These are phyloP conservation scores for Busseola fusca DNA, from an alignment of 2,888 invertebrate species.

Conservation along the genomic window DNA sequence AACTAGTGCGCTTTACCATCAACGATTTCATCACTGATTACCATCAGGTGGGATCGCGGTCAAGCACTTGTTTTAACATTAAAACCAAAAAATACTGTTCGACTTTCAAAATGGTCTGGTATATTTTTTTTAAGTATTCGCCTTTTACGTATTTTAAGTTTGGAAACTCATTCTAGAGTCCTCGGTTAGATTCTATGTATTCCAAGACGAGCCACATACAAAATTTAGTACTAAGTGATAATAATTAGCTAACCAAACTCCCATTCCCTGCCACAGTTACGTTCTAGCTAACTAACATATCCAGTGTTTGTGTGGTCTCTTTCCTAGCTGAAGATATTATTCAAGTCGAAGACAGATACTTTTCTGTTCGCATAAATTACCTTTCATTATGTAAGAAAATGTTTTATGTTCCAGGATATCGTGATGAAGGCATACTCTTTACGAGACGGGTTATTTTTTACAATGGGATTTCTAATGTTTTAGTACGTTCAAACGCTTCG, in stretches of 20 bases:
- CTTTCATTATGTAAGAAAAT: constrained; percentile 83
- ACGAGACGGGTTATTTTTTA: constrained; percentile 69
- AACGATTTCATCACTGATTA: too few relatives aligned
- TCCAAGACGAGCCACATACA: not conserved
- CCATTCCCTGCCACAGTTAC: constrained; percentile 28
- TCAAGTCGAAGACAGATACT: constrained; percentile 78
- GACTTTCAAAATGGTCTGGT: not conserved
- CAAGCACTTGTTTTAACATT: too few relatives aligned
- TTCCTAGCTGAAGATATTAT: constrained; percentile 60
- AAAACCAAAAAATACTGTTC: too few relatives aligned
- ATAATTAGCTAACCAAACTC: constrained; percentile 36
- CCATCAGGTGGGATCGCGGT: too few relatives aligned
- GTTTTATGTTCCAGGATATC: constrained; percentile 85
- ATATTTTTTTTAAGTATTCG: not conserved
- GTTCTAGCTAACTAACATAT: constrained; percentile 55
- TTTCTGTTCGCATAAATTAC: constrained; percentile 84
- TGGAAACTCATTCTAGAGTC: not conserved
- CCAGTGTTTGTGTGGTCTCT: constrained; percentile 73
- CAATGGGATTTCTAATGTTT: constrained; percentile 68
- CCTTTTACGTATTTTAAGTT: not conserved
- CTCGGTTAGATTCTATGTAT: not conserved
- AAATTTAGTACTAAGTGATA: not conserved
- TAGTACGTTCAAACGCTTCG: constrained; percentile 68
- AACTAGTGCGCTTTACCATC: too few relatives aligned
- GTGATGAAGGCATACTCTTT: constrained; percentile 80